Percentiles rank a stretch among this genome's conserved stretches.
These are phyloP conservation scores for Rhea americana DNA, from an alignment of 2,113 vertebrate species.

Conservation along the genomic window DNA sequence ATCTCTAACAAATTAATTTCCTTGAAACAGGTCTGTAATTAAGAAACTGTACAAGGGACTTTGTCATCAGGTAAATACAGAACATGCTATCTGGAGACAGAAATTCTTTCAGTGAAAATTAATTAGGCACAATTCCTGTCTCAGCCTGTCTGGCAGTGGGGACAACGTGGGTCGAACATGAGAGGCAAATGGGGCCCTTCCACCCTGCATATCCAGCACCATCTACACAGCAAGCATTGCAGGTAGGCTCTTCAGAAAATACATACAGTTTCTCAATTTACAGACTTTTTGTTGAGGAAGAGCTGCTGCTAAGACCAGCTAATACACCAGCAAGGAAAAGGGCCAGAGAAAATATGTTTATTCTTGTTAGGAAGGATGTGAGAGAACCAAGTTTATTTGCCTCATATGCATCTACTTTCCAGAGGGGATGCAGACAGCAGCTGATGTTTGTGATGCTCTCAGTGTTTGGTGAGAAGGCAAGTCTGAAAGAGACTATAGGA, in stretches of 20 bases:
- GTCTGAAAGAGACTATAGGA: background rate
- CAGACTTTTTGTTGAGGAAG: background rate
- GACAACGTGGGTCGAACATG: slow-evolving; percentile 2
- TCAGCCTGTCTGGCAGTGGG: background rate
- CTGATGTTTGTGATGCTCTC: background rate
- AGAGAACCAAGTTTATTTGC: background rate
- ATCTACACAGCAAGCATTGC: background rate
- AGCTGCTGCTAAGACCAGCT: background rate
- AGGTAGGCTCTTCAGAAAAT: background rate
- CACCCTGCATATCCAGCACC: background rate
- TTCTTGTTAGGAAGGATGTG: background rate
- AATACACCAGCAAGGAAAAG: background rate
- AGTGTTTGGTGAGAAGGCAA: background rate
- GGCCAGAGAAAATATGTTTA: background rate
- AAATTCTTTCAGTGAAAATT: slow-evolving; percentile 65
- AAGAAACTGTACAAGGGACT: slow-evolving; percentile 62
- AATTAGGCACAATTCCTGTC: slow-evolving; percentile 50
- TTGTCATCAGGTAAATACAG: slow-evolving; percentile 70
- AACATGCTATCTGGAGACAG: slow-evolving; percentile 62
- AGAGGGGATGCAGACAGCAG: background rate
- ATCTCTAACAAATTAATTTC: slow-evolving; percentile 38
- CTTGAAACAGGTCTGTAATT: slow-evolving; percentile 67
- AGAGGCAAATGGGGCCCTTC: background rate
- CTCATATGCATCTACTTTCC: background rate
- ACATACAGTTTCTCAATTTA: background rate